Conservation (phyloP, 2,797 vertebrate species). For the Lacerta bilineata region DNA sequence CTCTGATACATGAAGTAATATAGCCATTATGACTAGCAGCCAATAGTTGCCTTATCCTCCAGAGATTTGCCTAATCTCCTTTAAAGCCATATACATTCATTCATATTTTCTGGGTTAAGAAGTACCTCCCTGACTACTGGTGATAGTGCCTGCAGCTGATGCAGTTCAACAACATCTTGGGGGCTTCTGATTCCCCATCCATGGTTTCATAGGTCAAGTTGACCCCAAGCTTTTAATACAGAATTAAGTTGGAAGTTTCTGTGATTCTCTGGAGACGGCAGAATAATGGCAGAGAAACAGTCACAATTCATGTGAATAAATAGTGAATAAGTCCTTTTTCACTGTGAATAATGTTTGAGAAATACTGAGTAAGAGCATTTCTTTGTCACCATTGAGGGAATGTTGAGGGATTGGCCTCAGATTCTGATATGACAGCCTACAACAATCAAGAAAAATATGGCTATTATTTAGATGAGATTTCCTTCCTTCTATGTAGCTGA, state of each 20-base stretch:
- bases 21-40: no score
- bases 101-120: no score
- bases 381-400: neutral
- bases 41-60: no score
- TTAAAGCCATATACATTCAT: no score
- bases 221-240: neutral
- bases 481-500: neutral
- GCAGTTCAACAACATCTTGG: neutral
- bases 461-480: neutral
- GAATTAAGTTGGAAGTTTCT: neutral
- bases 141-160: neutral
- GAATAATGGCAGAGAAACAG: neutral
- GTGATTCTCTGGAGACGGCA: neutral
- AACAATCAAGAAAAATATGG: conserved; percentile 1
- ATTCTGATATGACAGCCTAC: neutral
- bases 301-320: neutral
- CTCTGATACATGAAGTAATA: no score
- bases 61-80: no score
- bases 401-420: neutral
- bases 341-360: neutral
- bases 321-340: no score
- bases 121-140: neutral
- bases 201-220: neutral
- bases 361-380: neutral
- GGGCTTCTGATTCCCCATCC: neutral